Percentiles rank a stretch among this genome's conserved stretches.
These are phyloP conservation scores for Anarhynchus alexandrinus DNA, from an alignment of 2,113 vertebrate genomes.

Conservation along the genomic window DNA sequence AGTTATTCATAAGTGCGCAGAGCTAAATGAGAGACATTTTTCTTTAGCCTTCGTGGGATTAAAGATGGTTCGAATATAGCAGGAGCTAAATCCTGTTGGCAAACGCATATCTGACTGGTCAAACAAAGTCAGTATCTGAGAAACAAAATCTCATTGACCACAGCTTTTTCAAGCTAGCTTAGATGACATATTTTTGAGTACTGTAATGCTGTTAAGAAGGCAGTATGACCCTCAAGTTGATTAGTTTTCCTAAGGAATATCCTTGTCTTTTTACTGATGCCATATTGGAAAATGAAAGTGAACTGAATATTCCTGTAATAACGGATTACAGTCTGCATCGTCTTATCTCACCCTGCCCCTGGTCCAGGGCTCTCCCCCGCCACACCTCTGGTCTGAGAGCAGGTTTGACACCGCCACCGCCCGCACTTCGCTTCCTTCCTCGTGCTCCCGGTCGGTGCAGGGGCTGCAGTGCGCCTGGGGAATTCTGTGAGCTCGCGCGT, in stretches of 20 bases:
- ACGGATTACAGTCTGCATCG: not conserved
- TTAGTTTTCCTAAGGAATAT: not conserved
- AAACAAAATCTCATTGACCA: not conserved
- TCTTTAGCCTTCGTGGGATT: slow-evolving; percentile 49
- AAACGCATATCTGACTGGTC: not conserved
- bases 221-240: not conserved
- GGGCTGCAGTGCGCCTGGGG: not conserved
- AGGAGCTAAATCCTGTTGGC: slow-evolving; percentile 41
- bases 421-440: not conserved
- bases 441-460: not conserved
- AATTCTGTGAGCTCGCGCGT: not conserved
- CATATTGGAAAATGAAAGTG: not conserved
- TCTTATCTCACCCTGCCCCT: not conserved
- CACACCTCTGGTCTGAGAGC: not conserved
- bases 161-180: not conserved
- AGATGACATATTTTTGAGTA: not conserved
- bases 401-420: rapidly evolving
- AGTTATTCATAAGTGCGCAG: slow-evolving; percentile 54
- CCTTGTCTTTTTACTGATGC: not conserved
- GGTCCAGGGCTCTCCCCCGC: not conserved
- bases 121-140: not conserved
- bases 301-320: not conserved
- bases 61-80: slow-evolving; percentile 55
- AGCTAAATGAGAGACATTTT: slow-evolving; percentile 49
- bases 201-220: not conserved